Base-by-base conservation (phyloP, 2,888 invertebrate species). In the Ormyrus labotus region DNA sequence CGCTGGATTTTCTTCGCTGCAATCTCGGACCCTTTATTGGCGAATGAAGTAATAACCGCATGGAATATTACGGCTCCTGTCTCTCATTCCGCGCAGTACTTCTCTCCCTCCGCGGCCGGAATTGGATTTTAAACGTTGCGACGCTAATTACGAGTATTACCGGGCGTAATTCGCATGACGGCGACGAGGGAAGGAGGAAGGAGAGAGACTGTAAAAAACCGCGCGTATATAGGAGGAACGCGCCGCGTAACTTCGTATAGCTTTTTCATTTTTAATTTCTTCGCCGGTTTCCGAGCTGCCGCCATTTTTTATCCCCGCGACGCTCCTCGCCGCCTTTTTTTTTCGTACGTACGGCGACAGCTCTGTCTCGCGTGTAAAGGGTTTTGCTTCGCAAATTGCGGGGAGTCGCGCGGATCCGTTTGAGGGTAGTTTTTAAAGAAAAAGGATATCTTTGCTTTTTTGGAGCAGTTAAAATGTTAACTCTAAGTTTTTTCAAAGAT, bases 1-100 rank as follows among this genome's bases (percentile, higher is more conserved):
- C 10, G 9, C 61, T 13, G 9, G 19, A 71, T 70, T 78, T 67
- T 67, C 71, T 71, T 58, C 5, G 67, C 19, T 2, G 19, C 72
- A 60, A 78, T 73, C 78, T 55, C 57, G 45, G 58, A 19, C 45
- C 77, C 73, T 81, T 78, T 84, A 81, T 84, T 80, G 83, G 80
- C 80, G 82, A 83, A 83, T 83, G 81, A 84, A 84, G 84, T 85
- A 84, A 79, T 74, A 74, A 79, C 80, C 69, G 75, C 74, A 64
- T 65, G 57, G 75, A 80, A 81, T 81, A 80, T 83, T 80, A 82
- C 79, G 57, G 61, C 51, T 64, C 58, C 55, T 78, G 53, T 74
- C 61, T 51, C 45, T 47, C 50, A 50, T 60, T 13, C 13, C 73
- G 53, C 73, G 72, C 50, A 19, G 5, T 19, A 11, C 63, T 53